Conservation (phyloP, 2,797 vertebrate species). For the Neosalanx taihuensis region DNA sequence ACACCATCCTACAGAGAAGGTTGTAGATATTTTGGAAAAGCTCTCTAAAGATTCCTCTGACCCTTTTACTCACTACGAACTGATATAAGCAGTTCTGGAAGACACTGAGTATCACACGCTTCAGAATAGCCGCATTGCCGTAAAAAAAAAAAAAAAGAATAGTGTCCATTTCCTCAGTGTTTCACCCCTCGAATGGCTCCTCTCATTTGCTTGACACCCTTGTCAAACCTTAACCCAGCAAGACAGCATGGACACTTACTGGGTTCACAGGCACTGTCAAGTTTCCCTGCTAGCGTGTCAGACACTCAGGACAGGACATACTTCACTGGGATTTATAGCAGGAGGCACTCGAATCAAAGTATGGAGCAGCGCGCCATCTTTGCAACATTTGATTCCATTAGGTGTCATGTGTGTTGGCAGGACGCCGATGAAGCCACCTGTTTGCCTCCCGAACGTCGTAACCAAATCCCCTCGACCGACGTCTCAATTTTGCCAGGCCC, state of each 20-base stretch:
- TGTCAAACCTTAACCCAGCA: conserved; percentile 55
- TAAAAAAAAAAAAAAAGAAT: conserved; percentile 32
- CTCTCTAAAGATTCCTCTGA: conserved; percentile 31
- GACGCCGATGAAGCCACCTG: conserved; percentile 60
- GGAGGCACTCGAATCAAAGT: conserved; percentile 58
- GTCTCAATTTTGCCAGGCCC: conserved; percentile 50
- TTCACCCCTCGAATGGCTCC: conserved; percentile 40
- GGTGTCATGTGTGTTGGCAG: conserved; percentile 55
- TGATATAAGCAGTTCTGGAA: conserved; percentile 35
- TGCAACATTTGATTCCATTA: conserved; percentile 65
- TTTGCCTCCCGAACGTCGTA: conserved; percentile 44
- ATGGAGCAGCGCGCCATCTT: conserved; percentile 59
- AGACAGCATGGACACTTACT: conserved; percentile 53
- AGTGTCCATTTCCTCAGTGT: conserved; percentile 34
- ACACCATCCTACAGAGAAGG: conserved; percentile 36
- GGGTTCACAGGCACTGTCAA: conserved; percentile 60
- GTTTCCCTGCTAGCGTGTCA: conserved; percentile 48
- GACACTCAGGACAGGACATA: conserved; percentile 37
- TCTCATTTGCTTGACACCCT: conserved; percentile 64
- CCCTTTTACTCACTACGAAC: conserved; percentile 27
- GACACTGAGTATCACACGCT: conserved; percentile 33
- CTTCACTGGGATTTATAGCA: conserved; percentile 55
- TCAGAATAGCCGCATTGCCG: conserved; percentile 41
- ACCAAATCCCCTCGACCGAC: conserved; percentile 45
- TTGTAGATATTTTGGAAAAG: conserved; percentile 40